Conservation (phyloP, 2,113 vertebrate species). For the Pavo muticus region DNA sequence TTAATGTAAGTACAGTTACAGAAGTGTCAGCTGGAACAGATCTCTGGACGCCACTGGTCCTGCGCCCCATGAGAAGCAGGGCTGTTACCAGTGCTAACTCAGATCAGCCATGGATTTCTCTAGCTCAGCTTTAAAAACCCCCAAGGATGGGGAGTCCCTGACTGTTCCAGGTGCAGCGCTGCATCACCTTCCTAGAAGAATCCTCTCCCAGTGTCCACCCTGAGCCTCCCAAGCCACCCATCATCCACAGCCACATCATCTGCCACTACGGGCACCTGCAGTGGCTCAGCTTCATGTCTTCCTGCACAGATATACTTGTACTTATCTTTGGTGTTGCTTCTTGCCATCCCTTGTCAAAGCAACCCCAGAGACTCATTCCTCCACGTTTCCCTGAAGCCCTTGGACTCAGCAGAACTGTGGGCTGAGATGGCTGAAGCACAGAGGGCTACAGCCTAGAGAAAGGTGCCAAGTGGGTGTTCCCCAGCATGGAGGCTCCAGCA, state of each 20-base stretch:
- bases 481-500: neutral
- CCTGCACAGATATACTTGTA: neutral
- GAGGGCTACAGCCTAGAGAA: neutral
- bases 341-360: neutral
- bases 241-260: too few relatives aligned
- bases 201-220: neutral
- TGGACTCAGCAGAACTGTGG: neutral
- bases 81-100: neutral
- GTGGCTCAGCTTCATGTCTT: neutral
- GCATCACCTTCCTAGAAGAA: neutral
- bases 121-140: neutral
- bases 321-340: neutral
- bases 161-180: neutral
- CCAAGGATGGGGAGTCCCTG: neutral
- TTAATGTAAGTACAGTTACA: constrained; percentile 11
- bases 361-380: neutral
- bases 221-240: neutral
- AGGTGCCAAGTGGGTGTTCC: neutral
- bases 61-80: neutral
- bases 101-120: neutral
- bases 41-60: neutral
- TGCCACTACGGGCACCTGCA: neutral
- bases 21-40: neutral
- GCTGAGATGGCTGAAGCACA: neutral
- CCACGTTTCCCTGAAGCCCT: neutral